phyloP scores from a whole-genome alignment of 2,888 invertebrate genomes.

The Lasiommata megera region DNA sequence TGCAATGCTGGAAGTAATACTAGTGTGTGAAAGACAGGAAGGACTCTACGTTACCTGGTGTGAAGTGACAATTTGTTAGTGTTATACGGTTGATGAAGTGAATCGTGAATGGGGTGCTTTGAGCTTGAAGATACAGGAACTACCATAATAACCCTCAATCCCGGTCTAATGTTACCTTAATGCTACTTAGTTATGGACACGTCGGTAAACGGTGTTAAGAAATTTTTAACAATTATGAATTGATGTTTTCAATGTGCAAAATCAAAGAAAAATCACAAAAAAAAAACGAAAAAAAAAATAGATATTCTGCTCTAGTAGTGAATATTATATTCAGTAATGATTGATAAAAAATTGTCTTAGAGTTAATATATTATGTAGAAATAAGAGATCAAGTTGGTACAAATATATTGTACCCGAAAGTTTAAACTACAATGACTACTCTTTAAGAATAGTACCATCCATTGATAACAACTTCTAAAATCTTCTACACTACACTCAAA shows the following conservation, averaged over 20 bases:
- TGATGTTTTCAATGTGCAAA: background rate
- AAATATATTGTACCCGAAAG: background rate
- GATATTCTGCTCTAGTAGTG: too few relatives aligned
- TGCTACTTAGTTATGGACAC: too few relatives aligned
- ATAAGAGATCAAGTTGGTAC: background rate
- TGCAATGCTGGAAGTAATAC: background rate
- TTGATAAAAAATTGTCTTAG: background rate
- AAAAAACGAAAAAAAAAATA: too few relatives aligned
- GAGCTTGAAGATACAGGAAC: background rate
- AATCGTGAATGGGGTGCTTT: background rate
- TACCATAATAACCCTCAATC: background rate
- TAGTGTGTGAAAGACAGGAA: background rate
- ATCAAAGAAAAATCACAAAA: background rate
- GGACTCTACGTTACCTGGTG: too few relatives aligned
- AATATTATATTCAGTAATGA: background rate
- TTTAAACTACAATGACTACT: too few relatives aligned
- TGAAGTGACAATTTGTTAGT: background rate
- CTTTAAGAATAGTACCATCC: too few relatives aligned
- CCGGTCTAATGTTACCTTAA: too few relatives aligned
- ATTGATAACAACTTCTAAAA: too few relatives aligned
- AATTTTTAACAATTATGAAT: too few relatives aligned
- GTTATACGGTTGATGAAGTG: background rate
- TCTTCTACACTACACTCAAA: too few relatives aligned
- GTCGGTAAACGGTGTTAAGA: too few relatives aligned
- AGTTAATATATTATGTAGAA: background rate